A percentile compares a stretch with the other conserved stretches of the same genome.
Evolutionary conservation across 1,140 invertebrate species (phyloP).

Genomic region (Venustaconcha ellipsiformis): DNA sequence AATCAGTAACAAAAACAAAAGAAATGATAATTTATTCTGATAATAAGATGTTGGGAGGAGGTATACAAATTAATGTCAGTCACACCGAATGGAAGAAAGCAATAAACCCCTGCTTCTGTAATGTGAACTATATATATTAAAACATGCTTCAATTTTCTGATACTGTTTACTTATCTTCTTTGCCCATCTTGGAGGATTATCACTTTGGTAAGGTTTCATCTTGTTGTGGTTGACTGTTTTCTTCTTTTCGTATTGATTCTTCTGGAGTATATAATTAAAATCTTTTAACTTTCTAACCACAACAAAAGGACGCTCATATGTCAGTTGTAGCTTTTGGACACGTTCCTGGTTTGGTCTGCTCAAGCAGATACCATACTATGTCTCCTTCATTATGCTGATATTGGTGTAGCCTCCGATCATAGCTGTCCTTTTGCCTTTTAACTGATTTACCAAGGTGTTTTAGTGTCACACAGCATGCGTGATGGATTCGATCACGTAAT

Average conservation of each 20-base stretch:
- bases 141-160: too few species aligned
- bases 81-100: too few species aligned
- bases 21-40: too few species aligned
- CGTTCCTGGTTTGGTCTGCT: slow-evolving; percentile 1
- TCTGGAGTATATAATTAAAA: too few species aligned
- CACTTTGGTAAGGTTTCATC: slow-evolving; percentile 22
- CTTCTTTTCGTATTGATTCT: too few species aligned
- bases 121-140: too few species aligned
- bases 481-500: background rate
- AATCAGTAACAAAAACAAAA: too few species aligned
- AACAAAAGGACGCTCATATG: slow-evolving; percentile 14
- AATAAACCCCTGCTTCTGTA: too few species aligned
- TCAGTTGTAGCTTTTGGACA: slow-evolving; percentile 10
- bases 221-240: background rate
- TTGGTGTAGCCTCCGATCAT: slow-evolving; percentile 5
- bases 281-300: slow-evolving; percentile 5
- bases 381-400: slow-evolving; percentile 17
- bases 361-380: slow-evolving; percentile 17
- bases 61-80: too few species aligned
- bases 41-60: too few species aligned
- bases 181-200: slow-evolving; percentile 12
- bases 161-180: background rate
- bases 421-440: slow-evolving; percentile 7
- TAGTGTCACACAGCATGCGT: slow-evolving; percentile 16
- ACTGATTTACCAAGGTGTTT: background rate